Evolutionary conservation across 2,888 invertebrate genomes (phyloP), one percentile per base, ranked within the genome.

Genomic region (Linyphia triangularis): DNA sequence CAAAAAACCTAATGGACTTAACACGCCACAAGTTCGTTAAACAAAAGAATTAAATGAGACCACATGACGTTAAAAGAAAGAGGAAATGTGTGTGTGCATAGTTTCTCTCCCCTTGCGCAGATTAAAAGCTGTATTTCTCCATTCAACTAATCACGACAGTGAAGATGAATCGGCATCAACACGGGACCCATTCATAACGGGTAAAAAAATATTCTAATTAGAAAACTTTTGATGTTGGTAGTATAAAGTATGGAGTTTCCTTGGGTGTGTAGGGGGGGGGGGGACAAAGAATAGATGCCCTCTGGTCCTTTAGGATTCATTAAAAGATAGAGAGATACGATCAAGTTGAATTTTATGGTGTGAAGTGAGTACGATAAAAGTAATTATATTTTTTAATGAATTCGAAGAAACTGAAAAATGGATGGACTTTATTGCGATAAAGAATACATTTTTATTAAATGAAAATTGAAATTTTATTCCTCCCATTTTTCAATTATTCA

Each of bases 171-270:
- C 19, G 22, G 22, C 22, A 22, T 37, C 61, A 61, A 26, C 77
- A 10, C 33, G 40, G 77, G 77, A 63, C 37, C 19, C 37, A 77
- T 77, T 33, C 37, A 13, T 10, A 40, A 51, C 22, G 61, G 9
- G 19, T 24, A 26, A 57, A 70, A 77, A 77, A 77, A 73, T 57
- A 63, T 77, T 77, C 61, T 77, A 77, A 77, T 77, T 63, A 77
- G 77, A 40, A 77, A 77, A 63, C 37, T 77, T 77, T 37, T 59
- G 40, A 24, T 10, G 73, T 13, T 69, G 57, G 26, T 9, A 9
- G 5, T 33, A 9, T 33, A 6, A 9, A 33, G 9, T 6, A 4
- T 33, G 33, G 9, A 33, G 5, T 33, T 33, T 6, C 5, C 9
- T 33, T 33, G 9, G 9, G 33, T 4, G 33, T 33, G 5, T 33